A percentile compares a stretch with the other conserved stretches of the same genome.
phyloP scores from a whole-genome alignment of 2,113 vertebrate genomes.

The Callopanchax toddi region DNA sequence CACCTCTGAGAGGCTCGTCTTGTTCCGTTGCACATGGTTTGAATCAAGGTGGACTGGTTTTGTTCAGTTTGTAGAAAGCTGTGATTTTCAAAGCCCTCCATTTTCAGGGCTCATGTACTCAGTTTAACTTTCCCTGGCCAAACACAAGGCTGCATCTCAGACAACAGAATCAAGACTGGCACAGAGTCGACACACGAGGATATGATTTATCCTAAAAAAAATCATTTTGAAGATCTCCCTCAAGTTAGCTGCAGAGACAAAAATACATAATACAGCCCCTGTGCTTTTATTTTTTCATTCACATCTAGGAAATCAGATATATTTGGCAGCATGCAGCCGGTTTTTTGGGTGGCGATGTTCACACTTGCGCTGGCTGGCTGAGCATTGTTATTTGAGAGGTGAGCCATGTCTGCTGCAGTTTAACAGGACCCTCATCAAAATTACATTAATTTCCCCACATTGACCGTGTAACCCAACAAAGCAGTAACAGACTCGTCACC shows the following conservation, averaged over 20 bases:
- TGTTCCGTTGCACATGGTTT: slow-evolving; percentile 54
- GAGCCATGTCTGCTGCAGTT: slow-evolving; percentile 26
- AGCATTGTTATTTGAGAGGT: slow-evolving; percentile 44
- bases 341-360: slow-evolving; percentile 26
- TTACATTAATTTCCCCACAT: slow-evolving; percentile 37
- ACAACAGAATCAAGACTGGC: slow-evolving; percentile 24
- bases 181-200: slow-evolving; percentile 19
- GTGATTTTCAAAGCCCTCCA: slow-evolving; percentile 41
- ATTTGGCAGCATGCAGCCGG: slow-evolving; percentile 13
- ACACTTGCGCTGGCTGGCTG: slow-evolving; percentile 32
- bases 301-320: slow-evolving; percentile 30
- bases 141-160: slow-evolving; percentile 18
- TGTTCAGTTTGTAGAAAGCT: slow-evolving; percentile 30
- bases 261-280: neutral
- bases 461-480: slow-evolving; percentile 38
- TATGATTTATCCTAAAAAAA: slow-evolving; percentile 44
- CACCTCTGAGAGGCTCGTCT: slow-evolving; percentile 27
- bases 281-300: slow-evolving; percentile 4
- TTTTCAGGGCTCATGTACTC: slow-evolving; percentile 28
- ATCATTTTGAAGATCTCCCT: slow-evolving; percentile 24
- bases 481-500: slow-evolving; percentile 30
- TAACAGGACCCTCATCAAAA: slow-evolving; percentile 20
- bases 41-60: slow-evolving; percentile 50
- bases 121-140: slow-evolving; percentile 19
- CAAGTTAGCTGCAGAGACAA: slow-evolving; percentile 28